Evolutionary conservation across 2,113 vertebrate species (phyloP).

Genomic region (Puntigrus tetrazona): DNA sequence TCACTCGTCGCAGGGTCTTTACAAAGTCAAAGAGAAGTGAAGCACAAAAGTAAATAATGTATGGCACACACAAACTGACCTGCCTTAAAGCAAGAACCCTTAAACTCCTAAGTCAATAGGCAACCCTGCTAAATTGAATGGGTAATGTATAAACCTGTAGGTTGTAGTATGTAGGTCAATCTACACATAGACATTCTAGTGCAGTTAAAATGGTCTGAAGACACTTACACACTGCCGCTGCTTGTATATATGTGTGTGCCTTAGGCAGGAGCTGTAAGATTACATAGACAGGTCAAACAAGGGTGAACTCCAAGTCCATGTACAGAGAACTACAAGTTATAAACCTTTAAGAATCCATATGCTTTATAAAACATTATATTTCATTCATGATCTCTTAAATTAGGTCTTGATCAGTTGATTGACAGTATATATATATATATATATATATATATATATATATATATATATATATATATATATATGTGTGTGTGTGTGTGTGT

Average conservation of each 20-base stretch:
- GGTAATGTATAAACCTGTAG: conserved; percentile 36
- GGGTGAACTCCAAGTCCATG: conserved; percentile 18
- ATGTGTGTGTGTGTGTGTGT: too few relatives aligned
- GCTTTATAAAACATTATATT: neutral
- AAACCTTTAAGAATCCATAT: neutral
- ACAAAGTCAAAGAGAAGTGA: conserved; percentile 8
- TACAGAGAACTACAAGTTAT: neutral
- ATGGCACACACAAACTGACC: neutral
- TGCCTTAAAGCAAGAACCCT: conserved; percentile 24
- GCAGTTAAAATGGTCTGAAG: neutral
- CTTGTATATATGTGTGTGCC: conserved; percentile 5
- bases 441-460: too few relatives aligned
- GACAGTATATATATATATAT: too few relatives aligned
- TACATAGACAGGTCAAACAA: conserved; percentile 21
- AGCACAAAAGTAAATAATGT: conserved; percentile 25
- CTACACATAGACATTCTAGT: neutral
- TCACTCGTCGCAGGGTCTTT: conserved; percentile 31
- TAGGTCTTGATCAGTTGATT: neutral
- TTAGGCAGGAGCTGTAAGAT: conserved; percentile 22
- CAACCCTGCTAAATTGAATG: conserved; percentile 11
- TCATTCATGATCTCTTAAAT: neutral
- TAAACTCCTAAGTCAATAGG: conserved; percentile 22
- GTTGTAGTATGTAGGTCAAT: conserved; percentile 30
- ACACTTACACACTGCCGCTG: neutral
- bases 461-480: too few relatives aligned